Base-by-base conservation (phyloP, 2,113 vertebrate species). In the Pao palembangensis region DNA sequence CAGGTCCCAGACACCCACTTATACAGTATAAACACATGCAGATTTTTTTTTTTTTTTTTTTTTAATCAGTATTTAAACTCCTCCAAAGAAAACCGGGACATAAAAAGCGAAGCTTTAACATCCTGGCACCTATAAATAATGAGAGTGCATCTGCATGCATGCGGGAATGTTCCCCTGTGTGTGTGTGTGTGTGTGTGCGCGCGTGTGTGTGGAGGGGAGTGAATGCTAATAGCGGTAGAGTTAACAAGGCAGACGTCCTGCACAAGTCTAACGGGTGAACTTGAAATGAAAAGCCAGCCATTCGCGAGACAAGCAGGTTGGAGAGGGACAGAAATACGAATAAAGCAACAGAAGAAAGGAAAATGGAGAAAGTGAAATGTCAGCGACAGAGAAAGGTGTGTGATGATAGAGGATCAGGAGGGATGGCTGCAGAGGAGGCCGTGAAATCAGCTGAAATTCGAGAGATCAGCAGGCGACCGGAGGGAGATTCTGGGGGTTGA, bases 221-320 rank as follows among this genome's bases (percentile, higher is more conserved):
- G 20, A 54, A 76, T 65, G 55, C 65, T 79, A 72, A 76, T 65
- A 47, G 55, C 61, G 46, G 73, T 58, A 51, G 55, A 75, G 58
- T 44, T 72, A 76, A 76, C 53, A 41, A 73, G 67, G 71, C 69
- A 61, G 58, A 64, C 66, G 62, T 76, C 57, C 71, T 71, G 71
- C 67, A 55, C 58, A 74, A 61, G 71, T 55, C 48, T 80, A 69
- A 71, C 55, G 64, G 60, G 44, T 66, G 71, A 74, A 78, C 80
- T 55, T 58, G 15, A 60, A 75, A 78, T 70, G 64, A 84, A 68
- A 59, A 67, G 53, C 71, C 73, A 75, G 54, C 21, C 48, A 12
- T 53, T 54, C 63, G 8, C 55, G 60, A 80, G 64, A 55, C 44
- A 57, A 50, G 15, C 0, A 10, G 11, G 20, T 5, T 7, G n/a